Evolutionary conservation across 1,140 invertebrate species (phyloP), one percentile per base, ranked within the genome.

Genomic region (Druon quercuslanigerum): DNA sequence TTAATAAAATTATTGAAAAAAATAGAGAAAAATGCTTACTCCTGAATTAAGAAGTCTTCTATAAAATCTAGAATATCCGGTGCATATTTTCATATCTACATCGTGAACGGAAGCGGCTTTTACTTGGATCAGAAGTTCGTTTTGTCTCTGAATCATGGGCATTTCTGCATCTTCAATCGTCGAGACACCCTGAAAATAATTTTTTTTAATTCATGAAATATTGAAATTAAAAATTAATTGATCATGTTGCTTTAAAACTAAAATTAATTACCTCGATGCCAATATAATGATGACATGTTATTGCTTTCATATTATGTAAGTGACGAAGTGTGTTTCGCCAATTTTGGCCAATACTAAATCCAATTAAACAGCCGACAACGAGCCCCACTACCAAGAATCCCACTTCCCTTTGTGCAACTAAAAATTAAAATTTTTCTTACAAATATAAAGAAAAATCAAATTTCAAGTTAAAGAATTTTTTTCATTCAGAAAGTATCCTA

Each of bases 51-150:
- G 85, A 51, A 93, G 87, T 84, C 85, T 91, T 80, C 95, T 87
- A 51, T 95, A 90, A 20, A 89, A 87, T 83, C 89, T 92, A 0
- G 93, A 94, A 83, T 95, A 95, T 16, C 94, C 94, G 52, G 82
- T 86, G 79, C 93, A 93, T 82, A 95, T 93, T 87, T 93, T 92
- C 51, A 93, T 87, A 86, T 95, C 95, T n/a, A 95, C 87, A 70
- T 92, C 85, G 81, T 95, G 93, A 60, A 95, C 87, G 8, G 94
- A 93, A 11, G 93, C 92, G 50, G 94, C 94, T 85, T 93, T 93
- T 3, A 95, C 94, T 91, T 94, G 93, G 57, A 95, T 92, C 71
- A 95, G 82, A 71, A 95, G 86, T 82, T 95, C 93, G 79, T 94
- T 92, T 2, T 93, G 90, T n/a, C 85, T 88, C 79, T 92, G 88